Evolutionary conservation across 2,797 vertebrate genomes (phyloP).

Genomic region (Varecia variegata): DNA sequence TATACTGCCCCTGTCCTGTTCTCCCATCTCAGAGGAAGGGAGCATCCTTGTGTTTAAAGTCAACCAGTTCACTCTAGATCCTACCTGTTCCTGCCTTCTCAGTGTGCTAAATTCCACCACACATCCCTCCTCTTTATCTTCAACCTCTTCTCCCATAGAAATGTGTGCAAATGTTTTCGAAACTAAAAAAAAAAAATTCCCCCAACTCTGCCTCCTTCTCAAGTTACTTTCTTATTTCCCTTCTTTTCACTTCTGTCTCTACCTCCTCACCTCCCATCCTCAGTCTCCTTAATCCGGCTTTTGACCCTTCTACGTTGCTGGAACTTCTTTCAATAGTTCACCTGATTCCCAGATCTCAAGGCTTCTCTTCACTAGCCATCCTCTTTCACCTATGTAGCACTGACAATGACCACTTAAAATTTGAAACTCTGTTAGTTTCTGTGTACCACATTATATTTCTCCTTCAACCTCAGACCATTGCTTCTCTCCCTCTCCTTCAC

Average conservation of each 20-base stretch:
- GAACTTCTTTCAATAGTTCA: background rate
- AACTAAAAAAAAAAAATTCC: background rate
- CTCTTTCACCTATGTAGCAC: background rate
- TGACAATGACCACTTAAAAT: background rate
- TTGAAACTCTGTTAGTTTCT: background rate
- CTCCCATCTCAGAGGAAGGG: background rate
- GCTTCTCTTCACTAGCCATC: background rate
- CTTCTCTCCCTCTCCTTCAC: background rate
- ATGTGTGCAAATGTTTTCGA: background rate
- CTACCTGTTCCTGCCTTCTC: background rate
- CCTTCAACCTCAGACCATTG: background rate
- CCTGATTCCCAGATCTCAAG: background rate
- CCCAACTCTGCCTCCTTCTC: background rate
- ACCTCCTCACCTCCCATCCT: background rate
- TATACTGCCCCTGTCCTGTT: background rate
- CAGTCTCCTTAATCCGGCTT: background rate
- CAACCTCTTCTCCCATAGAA: background rate
- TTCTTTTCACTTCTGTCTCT: background rate
- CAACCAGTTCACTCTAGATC: background rate
- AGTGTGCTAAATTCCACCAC: background rate
- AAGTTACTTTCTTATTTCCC: background rate
- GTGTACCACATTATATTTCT: background rate
- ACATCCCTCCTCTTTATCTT: background rate
- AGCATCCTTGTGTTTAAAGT: background rate
- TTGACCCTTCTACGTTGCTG: background rate